phyloP scores from a whole-genome alignment of 2,888 invertebrate species.

The Cantharis rufa region DNA sequence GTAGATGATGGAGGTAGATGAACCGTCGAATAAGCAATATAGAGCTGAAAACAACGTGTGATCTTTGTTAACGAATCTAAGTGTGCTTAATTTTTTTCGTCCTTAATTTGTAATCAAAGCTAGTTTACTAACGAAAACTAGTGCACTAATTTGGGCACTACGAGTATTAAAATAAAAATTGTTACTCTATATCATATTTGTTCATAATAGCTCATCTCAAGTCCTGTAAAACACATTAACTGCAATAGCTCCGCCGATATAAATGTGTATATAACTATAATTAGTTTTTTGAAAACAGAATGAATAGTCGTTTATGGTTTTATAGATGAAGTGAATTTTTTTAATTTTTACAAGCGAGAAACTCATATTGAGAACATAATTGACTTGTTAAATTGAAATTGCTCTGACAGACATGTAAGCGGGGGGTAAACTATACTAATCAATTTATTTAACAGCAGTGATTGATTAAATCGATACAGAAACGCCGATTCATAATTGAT shows the following conservation, averaged over 20 bases:
- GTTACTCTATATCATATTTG: not conserved
- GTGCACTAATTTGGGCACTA: not conserved
- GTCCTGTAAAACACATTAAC: not conserved
- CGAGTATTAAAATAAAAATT: not conserved
- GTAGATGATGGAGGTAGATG: not conserved
- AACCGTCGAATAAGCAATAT: not conserved
- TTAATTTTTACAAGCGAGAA: slow-evolving; percentile 6
- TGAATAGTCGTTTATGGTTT: not conserved
- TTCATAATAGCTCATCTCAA: not conserved
- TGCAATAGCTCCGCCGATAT: not conserved
- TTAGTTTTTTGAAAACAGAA: not conserved
- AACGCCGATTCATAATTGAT: slow-evolving; percentile 52
- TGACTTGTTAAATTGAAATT: slow-evolving; percentile 57
- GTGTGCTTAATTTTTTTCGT: not conserved
- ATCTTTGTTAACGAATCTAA: not conserved
- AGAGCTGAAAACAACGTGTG: not conserved
- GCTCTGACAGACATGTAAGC: slow-evolving; percentile 50
- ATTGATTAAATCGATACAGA: slow-evolving; percentile 54
- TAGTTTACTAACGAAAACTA: not conserved
- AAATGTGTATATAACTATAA: not conserved
- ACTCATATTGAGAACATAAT: slow-evolving; percentile 50
- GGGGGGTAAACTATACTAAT: slow-evolving; percentile 50
- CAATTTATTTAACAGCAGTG: slow-evolving; percentile 53
- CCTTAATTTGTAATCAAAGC: not conserved
- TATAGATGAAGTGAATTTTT: not conserved